Evolutionary conservation across 2,113 vertebrate genomes (phyloP), one percentile per base, ranked within the genome.

Genomic region (Chrysemys picta): DNA sequence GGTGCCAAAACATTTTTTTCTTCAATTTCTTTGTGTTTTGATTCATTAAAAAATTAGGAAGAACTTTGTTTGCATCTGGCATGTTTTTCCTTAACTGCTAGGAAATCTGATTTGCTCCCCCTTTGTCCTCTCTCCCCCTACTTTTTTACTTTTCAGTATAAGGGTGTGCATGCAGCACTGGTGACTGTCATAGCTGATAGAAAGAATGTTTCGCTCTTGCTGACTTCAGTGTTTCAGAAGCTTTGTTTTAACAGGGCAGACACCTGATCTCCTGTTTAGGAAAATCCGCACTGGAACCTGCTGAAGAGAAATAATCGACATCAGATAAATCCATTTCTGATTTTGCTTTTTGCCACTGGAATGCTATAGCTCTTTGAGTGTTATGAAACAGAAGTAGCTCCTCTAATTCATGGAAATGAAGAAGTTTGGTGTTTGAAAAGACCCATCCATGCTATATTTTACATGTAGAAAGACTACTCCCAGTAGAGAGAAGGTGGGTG

Each of bases 221-320:
- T 92, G 87, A 93, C 87, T 95, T 93, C 62, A 29, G 12, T 85
- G 12, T 88, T 94, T 90, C 2, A 3, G 87, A 56, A 88, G 25
- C 50, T 90, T 89, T 86, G 16, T 53, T 92, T 93, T 86, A 89
- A 76, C 42, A 80, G 52, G 94, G 78, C 24, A 86, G 96, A 94
- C 62, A 92, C 88, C 79, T 90, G 85, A 95, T 25, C n/a, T 95
- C 47, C 35, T 53, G 35, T 35, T 93, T 75, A 89, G 84, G 93
- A 93, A 93, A 88, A 94, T 81, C 75, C 83, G 85, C 80, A 87
- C 54, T 87, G 83, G 89, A 84, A 84, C 50, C 75, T 88, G 52
- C 87, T 84, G 82, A 84, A 96, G 91, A 72, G 91, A 96, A 94
- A 93, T 94, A 96, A 87, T 69, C 79, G 3, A 69, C 81, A 54